phyloP scores from a whole-genome alignment of 64 coral and sea anemone genomes.

The Astreopora myriophthalma region DNA sequence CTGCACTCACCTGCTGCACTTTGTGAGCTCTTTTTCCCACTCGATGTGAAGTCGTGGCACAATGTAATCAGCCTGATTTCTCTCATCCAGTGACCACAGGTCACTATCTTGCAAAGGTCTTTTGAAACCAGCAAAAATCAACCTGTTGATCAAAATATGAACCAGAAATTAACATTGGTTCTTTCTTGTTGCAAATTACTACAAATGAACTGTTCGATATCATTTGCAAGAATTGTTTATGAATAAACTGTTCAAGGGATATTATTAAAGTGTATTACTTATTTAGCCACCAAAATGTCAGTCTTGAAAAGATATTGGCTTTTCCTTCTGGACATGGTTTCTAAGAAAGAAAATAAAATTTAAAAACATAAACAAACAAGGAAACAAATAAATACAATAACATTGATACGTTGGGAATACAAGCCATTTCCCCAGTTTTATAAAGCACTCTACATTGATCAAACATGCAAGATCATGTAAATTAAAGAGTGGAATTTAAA shows the following conservation, averaged over 20 bases:
- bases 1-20: slow-evolving; percentile 20
- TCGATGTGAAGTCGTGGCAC: slow-evolving; percentile 68
- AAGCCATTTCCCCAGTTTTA: too few species aligned
- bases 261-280: slow-evolving; percentile 3
- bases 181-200: too few species aligned
- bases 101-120: slow-evolving; percentile 38
- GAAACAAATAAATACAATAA: too few species aligned
- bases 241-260: background rate
- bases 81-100: slow-evolving; percentile 58
- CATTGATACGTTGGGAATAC: too few species aligned
- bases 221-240: too few species aligned
- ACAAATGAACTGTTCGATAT: too few species aligned
- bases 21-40: slow-evolving; percentile 72
- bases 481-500: too few species aligned
- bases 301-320: slow-evolving; percentile 75
- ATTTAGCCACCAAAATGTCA: slow-evolving; percentile 89
- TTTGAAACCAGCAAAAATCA: slow-evolving; percentile 62
- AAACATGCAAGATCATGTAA: too few species aligned
- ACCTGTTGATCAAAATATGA: background rate
- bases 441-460: too few species aligned
- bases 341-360: slow-evolving; percentile 9
- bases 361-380: background rate
- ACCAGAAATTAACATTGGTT: too few species aligned
- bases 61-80: slow-evolving; percentile 15
- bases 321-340: slow-evolving; percentile 58